phyloP scores from a whole-genome alignment of 2,888 invertebrate species.

The Argyra leucocephala region DNA sequence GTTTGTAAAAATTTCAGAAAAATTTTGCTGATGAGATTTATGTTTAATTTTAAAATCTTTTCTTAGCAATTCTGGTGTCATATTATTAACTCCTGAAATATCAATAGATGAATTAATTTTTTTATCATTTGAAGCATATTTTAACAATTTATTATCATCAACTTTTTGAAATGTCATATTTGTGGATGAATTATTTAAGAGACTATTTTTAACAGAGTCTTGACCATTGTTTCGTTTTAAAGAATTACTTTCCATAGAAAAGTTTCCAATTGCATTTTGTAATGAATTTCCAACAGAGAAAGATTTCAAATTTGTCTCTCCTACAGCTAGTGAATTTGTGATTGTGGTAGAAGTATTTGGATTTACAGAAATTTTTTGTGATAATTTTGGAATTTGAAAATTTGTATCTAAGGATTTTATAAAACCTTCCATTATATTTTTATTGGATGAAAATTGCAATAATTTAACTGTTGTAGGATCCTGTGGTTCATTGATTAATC shows the following conservation, averaged over 20 bases:
- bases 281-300: background rate
- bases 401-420: slow-evolving; percentile 71
- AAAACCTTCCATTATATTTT: slow-evolving; percentile 62
- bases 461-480: slow-evolving; percentile 48
- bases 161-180: background rate
- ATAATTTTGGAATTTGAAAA: slow-evolving; percentile 79
- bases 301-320: no score
- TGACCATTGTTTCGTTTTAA: background rate
- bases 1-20: background rate
- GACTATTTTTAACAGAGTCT: background rate
- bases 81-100: background rate
- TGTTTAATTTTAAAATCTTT: background rate
- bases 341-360: background rate
- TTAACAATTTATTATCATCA: background rate
- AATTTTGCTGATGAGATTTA: background rate
- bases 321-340: background rate
- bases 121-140: background rate
- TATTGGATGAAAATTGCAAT: slow-evolving; percentile 46
- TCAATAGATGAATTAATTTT: background rate
- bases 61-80: background rate
- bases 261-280: background rate
- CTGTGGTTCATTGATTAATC: slow-evolving; percentile 20
- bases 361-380: slow-evolving; percentile 28
- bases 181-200: background rate
- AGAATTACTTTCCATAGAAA: background rate